Conservation (phyloP, 1,140 invertebrate genomes). For the Tenebrio molitor region DNA sequence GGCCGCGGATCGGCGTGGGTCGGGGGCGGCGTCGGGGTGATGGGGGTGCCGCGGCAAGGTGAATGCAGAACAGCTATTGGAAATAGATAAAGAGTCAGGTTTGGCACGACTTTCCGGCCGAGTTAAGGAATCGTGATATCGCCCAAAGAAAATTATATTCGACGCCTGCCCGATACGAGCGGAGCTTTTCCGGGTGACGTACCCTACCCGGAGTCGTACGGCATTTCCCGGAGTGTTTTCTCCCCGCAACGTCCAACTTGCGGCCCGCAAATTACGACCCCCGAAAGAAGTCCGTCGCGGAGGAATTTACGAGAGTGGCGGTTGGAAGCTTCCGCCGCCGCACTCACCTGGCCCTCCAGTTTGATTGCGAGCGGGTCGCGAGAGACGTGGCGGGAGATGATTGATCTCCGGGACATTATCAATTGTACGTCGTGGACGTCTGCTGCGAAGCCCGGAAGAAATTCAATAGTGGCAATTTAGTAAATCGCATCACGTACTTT, state of each 20-base stretch:
- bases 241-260: not conserved
- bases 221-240: not conserved
- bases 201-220: not conserved
- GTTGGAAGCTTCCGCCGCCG: too few species aligned
- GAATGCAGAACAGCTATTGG: conserved; percentile 33
- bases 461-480: conserved; percentile 47
- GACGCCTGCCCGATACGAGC: not conserved
- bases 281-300: conserved; percentile 19
- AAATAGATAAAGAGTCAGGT: conserved; percentile 38
- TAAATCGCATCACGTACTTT: conserved; percentile 49
- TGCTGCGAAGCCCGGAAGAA: conserved; percentile 18
- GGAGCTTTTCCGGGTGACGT: too few species aligned
- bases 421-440: conserved; percentile 1
- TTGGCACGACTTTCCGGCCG: not conserved
- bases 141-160: conserved; percentile 34
- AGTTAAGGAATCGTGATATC: conserved; percentile 27
- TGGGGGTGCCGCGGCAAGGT: not conserved
- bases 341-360: too few species aligned
- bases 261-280: conserved; percentile 5
- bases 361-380: too few species aligned
- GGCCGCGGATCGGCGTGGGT: too few species aligned
- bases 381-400: too few species aligned
- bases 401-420: too few species aligned
- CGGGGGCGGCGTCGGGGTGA: too few species aligned
- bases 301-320: conserved; percentile 17